Conservation (phyloP, 2,113 vertebrate species). For the Melanostigma gelatinosum region DNA sequence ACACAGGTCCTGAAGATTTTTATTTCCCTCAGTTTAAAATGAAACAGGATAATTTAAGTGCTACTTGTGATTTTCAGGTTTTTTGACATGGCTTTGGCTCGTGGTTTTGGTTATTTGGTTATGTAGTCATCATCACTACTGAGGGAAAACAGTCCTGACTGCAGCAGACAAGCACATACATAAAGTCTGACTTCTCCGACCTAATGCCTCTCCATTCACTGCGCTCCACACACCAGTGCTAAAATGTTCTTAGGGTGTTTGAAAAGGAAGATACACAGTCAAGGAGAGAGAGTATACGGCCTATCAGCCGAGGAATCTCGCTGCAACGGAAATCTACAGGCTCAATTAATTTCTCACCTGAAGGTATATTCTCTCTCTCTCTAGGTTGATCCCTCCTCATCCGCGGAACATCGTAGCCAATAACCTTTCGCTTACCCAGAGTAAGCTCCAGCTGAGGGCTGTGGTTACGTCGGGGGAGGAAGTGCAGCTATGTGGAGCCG, state of each 20-base stretch:
- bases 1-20: conserved; percentile 49
- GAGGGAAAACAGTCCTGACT: conserved; percentile 48
- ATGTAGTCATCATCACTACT: conserved; percentile 59
- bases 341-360: conserved; percentile 68
- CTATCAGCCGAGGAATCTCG: conserved; percentile 29
- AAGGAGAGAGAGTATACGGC: conserved; percentile 11
- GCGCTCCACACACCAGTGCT: conserved; percentile 24
- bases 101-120: conserved; percentile 47
- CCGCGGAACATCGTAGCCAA: conserved; percentile 30
- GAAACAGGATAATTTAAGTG: conserved; percentile 74
- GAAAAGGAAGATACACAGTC: conserved; percentile 19
- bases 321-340: conserved; percentile 53
- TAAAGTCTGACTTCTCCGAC: conserved; percentile 52
- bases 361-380: conserved; percentile 34
- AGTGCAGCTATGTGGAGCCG: conserved; percentile 38
- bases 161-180: conserved; percentile 41
- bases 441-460: conserved; percentile 52
- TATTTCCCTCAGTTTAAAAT: conserved; percentile 69
- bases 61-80: conserved; percentile 74
- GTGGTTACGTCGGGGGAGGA: conserved; percentile 17
- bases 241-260: conserved; percentile 53
- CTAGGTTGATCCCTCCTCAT: conserved; percentile 48
- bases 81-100: conserved; percentile 55
- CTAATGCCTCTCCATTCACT: conserved; percentile 48
- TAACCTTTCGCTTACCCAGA: conserved; percentile 47